phyloP scores from a whole-genome alignment of 2,113 vertebrate species.

The Tragelaphus strepsiceros region DNA sequence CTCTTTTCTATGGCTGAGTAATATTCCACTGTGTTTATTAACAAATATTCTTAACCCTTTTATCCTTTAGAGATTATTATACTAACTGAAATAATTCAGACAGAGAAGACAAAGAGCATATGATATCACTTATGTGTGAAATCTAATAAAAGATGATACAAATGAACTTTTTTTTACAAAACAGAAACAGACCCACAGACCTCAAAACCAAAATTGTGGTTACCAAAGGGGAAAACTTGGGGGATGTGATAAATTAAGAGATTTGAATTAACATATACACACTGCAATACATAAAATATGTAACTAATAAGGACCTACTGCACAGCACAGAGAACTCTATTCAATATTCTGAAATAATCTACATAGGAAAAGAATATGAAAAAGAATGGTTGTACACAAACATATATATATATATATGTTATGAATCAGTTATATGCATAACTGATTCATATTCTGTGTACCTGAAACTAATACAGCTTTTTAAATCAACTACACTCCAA shows the following conservation, averaged over 20 bases:
- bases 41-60: background rate
- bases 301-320: background rate
- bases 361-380: background rate
- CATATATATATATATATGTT: too few relatives aligned
- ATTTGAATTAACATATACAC: background rate
- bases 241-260: background rate
- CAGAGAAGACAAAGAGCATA: background rate
- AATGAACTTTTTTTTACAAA: background rate
- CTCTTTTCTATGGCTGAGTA: background rate
- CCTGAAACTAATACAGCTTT: background rate
- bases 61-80: background rate
- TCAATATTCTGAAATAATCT: background rate
- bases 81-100: background rate
- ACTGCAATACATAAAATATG: background rate
- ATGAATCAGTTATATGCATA: too few relatives aligned
- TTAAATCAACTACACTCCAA: background rate
- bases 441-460: background rate
- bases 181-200: background rate
- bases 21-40: background rate
- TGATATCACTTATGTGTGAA: background rate
- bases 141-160: background rate
- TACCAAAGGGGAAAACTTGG: background rate
- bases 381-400: background rate
- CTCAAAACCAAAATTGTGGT: background rate
- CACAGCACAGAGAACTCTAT: background rate